Base-by-base conservation (phyloP, 1,140 invertebrate genomes). In the Amphibalanus amphitrite region DNA sequence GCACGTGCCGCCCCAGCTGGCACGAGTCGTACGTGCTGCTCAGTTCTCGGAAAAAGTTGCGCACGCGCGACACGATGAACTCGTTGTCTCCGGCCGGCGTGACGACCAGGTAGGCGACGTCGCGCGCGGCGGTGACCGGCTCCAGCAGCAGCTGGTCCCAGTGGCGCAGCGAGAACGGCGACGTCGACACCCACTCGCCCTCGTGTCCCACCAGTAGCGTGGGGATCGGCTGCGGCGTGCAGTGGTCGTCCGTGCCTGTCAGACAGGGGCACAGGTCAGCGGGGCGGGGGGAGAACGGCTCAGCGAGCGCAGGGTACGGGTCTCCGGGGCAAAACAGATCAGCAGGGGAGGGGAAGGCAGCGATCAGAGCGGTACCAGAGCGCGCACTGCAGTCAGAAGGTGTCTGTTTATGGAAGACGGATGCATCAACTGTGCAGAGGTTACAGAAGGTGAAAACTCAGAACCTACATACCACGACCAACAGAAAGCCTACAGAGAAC, bases 221-320 rank as follows among this genome's bases (percentile, higher is more conserved):
- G 13, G 95, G 95, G 76, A 98, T 95, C 0, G 95, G 95, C 81
- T 97, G 94, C 17, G 95, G 95, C 78, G 97, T 94, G 81, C 93
- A 95, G 69, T 93, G 88, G 78, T 97, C 94, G 78, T 95, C 92
- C 28, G 93, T 93, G 70, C 86, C 85, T 83, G 73, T 1, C 33
- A 15, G 33, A 38, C 4, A 4, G 33, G 33, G 33, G 33, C n/a
- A n/a, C n/a, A n/a, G n/a, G n/a, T n/a, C n/a, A n/a, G n/a, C n/a
- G n/a, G n/a, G n/a, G n/a, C n/a, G n/a, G n/a, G n/a, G n/a, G n/a
- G n/a, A n/a, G n/a, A n/a, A n/a, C n/a, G n/a, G n/a, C n/a, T n/a
- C n/a, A n/a, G n/a, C n/a, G n/a, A n/a, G n/a, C n/a, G n/a, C n/a
- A n/a, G n/a, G n/a, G n/a, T n/a, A n/a, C n/a, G n/a, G n/a, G n/a